Base-by-base conservation (phyloP, 2,888 invertebrate species). In the Arge pagana region DNA sequence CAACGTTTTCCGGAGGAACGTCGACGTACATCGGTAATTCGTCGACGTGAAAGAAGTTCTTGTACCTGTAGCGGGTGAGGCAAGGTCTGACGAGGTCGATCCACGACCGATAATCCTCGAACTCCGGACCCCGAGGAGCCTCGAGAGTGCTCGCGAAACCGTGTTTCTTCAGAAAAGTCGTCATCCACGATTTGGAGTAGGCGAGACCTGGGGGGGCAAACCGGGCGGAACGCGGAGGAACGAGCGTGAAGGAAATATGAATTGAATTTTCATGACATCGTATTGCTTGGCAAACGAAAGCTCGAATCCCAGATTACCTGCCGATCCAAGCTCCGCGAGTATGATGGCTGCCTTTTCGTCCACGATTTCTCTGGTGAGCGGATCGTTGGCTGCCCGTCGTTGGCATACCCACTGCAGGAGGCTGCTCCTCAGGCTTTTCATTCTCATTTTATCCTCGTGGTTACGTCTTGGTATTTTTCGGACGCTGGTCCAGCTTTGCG, bases 321-420 rank as follows among this genome's bases (percentile, higher is more conserved):
- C 56, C 23, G 66, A 16, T n/a, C 58, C 56, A 15, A 54, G 52
- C 2, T 56, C 37, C 6, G 41, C 48, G 1, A 60, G 55, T 45
- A 72, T 50, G 43, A 65, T 53, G 11, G 66, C 40, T 19, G 67
- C 66, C 54, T 64, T 69, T 2, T 63, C 48, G 11, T 60, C 61
- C 6, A 71, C 45, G 21, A 59, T 48, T 13, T 56, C 50, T 31
- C 57, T 59, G 56, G 64, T 60, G 16, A 71, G 51, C 7, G 50
- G 58, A 43, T 53, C 51, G 43, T 68, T 66, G 13, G 57, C 63
- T 7, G 72, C 71, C 52, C 65, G 64, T 37, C 56, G 63, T 45
- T 66, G 57, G 50, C 70, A 70, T 35, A 63, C 58, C 72, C 72
- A 70, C 53, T 51, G 57, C 6, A 72, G 60, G 21, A 71, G 53